Percentiles rank a stretch among this genome's conserved stretches.
Conservation (phyloP, 2,113 vertebrate species). For the Mixornis gularis region DNA sequence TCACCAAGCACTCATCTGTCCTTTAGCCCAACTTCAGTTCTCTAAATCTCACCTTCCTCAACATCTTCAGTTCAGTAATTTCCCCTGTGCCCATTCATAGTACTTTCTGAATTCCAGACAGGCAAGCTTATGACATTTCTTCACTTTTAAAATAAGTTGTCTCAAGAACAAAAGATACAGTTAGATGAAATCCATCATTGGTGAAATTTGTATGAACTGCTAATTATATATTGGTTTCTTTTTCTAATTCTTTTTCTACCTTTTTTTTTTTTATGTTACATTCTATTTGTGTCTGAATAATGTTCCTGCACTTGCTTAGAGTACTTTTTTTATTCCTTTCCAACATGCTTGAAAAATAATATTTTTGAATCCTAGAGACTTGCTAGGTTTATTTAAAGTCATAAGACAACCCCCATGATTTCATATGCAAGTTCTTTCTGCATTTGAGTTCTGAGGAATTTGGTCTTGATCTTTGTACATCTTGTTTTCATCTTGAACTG, state of each 20-base stretch:
- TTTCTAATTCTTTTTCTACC: neutral
- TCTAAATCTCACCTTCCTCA: neutral
- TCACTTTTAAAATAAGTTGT: neutral
- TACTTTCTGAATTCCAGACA: neutral
- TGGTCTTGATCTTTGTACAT: neutral
- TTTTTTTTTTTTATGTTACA: neutral
- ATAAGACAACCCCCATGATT: neutral
- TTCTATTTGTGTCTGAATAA: neutral
- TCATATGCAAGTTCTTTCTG: neutral
- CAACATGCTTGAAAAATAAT: neutral
- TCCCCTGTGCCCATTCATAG: neutral
- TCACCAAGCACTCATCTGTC: fast-evolving
- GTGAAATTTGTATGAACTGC: neutral
- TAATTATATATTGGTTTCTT: neutral
- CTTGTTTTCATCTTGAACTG: neutral
- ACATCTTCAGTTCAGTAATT: neutral
- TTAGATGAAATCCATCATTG: neutral
- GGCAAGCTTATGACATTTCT: neutral
- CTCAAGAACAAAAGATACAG: neutral
- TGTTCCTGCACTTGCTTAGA: neutral
- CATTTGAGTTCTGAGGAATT: neutral
- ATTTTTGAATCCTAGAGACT: neutral
- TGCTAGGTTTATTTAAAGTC: neutral
- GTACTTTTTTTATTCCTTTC: neutral
- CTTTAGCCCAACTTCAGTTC: neutral